Conservation (phyloP, 1,140 invertebrate genomes). For the Drosophila nigrodunni region DNA sequence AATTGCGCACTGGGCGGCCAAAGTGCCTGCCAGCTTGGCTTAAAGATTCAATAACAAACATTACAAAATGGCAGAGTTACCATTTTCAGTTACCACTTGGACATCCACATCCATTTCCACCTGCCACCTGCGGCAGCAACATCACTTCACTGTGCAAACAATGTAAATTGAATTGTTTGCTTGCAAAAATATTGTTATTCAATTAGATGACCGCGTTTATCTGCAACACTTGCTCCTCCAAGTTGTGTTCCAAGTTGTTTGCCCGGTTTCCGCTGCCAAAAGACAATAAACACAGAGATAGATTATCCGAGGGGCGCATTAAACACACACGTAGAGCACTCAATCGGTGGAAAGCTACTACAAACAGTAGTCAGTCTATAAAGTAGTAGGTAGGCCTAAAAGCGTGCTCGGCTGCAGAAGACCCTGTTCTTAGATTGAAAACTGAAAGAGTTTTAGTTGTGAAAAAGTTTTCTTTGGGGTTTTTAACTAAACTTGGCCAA, state of each 20-base stretch:
- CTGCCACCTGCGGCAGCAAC: slow-evolving; percentile 46
- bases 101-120: background rate
- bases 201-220: slow-evolving; percentile 54
- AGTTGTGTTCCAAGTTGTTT: slow-evolving; percentile 15
- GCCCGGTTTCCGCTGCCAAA: slow-evolving; percentile 14
- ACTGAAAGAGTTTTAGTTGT: too few relatives aligned
- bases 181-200: slow-evolving; percentile 72
- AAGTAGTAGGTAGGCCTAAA: too few relatives aligned
- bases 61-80: slow-evolving; percentile 16
- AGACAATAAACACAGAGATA: slow-evolving; percentile 30
- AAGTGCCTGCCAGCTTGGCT: slow-evolving; percentile 55
- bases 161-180: slow-evolving; percentile 72
- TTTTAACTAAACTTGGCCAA: too few relatives aligned
- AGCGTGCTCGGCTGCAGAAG: too few relatives aligned
- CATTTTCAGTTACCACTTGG: background rate
- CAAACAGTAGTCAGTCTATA: too few relatives aligned
- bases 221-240: slow-evolving; percentile 1
- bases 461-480: too few relatives aligned
- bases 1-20: slow-evolving; percentile 48
- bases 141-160: slow-evolving; percentile 47
- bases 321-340: too few relatives aligned
- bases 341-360: too few relatives aligned
- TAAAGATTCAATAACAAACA: slow-evolving; percentile 49
- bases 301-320: background rate
- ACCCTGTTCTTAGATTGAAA: too few relatives aligned